Percentiles rank a stretch among this genome's conserved stretches.
Evolutionary conservation across 2,797 vertebrate genomes (phyloP).

Genomic region (Betta splendens): DNA sequence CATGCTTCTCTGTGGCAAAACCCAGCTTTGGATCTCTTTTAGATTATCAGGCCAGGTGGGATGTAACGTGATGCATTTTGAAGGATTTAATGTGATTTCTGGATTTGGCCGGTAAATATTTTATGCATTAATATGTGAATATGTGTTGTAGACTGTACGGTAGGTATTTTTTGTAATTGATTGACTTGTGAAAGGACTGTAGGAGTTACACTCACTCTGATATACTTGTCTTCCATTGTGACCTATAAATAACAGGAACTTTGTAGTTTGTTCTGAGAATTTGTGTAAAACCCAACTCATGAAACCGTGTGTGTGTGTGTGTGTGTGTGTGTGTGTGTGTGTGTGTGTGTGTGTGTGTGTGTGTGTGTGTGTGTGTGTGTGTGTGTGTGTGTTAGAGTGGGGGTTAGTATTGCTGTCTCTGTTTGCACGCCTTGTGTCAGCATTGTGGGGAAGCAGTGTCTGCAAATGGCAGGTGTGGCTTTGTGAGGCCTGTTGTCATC

Average conservation of each 20-base stretch:
- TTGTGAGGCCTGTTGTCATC: conserved; percentile 41
- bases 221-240: conserved; percentile 9
- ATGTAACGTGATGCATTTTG: conserved; percentile 15
- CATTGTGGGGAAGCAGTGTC: conserved; percentile 52
- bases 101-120: conserved; percentile 11
- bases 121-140: too few relatives aligned
- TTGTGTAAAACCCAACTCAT: conserved; percentile 55
- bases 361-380: conserved; percentile 14
- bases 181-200: conserved; percentile 12
- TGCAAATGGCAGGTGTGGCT: conserved; percentile 64
- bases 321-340: conserved; percentile 25
- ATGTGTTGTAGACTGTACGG: conserved; percentile 11
- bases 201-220: conserved; percentile 10
- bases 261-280: conserved; percentile 69
- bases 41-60: conserved; percentile 18
- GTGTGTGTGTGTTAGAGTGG: conserved; percentile 10
- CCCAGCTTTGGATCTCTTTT: conserved; percentile 17
- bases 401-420: conserved; percentile 51
- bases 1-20: conserved; percentile 11
- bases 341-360: conserved; percentile 13
- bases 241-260: conserved; percentile 58
- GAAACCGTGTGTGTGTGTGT: conserved; percentile 33
- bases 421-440: conserved; percentile 58
- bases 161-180: conserved; percentile 3
- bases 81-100: conserved; percentile 18